Evolutionary conservation across 2,797 vertebrate genomes (phyloP).

Genomic region (Avahi laniger): DNA sequence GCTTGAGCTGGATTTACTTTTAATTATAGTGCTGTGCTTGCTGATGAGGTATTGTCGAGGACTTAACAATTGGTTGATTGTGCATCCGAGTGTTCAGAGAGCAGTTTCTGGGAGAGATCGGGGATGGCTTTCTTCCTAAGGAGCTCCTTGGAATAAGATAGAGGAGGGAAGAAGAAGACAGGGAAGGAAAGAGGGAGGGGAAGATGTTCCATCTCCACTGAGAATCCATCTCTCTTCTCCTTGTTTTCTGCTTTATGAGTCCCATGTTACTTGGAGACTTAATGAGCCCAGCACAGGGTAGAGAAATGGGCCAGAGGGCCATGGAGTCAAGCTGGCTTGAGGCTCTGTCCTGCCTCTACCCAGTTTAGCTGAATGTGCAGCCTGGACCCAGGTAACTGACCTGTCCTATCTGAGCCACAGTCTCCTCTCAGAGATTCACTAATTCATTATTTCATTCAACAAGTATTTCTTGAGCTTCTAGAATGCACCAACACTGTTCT

Average conservation of each 20-base stretch:
- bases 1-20: conserved; percentile 80
- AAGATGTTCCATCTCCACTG: conserved; percentile 30
- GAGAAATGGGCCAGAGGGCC: conserved; percentile 36
- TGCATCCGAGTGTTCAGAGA: conserved; percentile 71
- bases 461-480: background rate
- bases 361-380: background rate
- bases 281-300: conserved; percentile 31
- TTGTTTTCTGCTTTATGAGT: conserved; percentile 65
- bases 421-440: background rate
- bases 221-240: conserved; percentile 65
- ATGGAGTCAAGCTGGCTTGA: background rate
- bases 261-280: conserved; percentile 39
- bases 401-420: background rate
- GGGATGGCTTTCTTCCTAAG: conserved; percentile 62
- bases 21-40: conserved; percentile 80
- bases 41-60: conserved; percentile 80
- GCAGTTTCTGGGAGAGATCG: conserved; percentile 62
- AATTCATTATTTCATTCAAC: background rate
- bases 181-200: background rate
- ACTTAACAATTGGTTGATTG: conserved; percentile 80
- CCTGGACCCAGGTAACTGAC: background rate
- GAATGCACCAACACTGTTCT: background rate
- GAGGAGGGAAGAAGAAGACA: conserved; percentile 23
- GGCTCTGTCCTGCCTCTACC: background rate
- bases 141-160: conserved; percentile 63